Base-by-base conservation (phyloP, 2,113 vertebrate genomes). In the Megaptera novaeangliae region DNA sequence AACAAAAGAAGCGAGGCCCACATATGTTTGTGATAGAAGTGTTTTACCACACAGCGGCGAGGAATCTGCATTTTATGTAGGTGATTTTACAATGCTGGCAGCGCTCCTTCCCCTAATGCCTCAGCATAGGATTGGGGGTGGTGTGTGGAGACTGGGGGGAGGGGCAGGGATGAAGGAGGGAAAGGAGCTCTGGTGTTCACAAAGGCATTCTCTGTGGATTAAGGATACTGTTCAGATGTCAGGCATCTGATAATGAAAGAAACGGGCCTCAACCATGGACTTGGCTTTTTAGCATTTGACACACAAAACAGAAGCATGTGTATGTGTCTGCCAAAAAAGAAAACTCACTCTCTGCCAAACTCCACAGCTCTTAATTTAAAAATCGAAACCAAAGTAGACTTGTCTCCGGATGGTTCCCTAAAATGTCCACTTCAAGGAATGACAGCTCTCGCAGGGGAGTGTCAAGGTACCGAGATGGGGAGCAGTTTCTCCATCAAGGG, bases 181-280 rank as follows among this genome's bases (percentile, higher is more conserved):
- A 69, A 0, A 0, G 82, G 20, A 78, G 88, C 68, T 55, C 86
- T 7, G 21, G 29, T 41, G 92, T 46, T 94, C 96, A 97, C 77
- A 98, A 98, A 97, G 66, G 23, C 2, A 36, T 96, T 96, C 93
- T 97, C 66, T 61, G 31, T 94, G n/a, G 84, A 69, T 82, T 88
- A 78, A 66, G 85, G 91, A 94, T 66, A 55, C 69, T 81, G 98
- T 94, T 89, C 89, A 97, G 96, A 97, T 78, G 83, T 81, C 96
- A 97, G 95, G 77, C 0, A 0, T 97, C 92, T 91, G 95, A 97
- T 98, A 96, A 97, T 93, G 95, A 95, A 97, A 95, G 96, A 98
- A 98, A 88, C 29, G 27, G 74, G 36, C 80, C 46, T 72, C n/a
- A 89, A 92, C 95, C 6, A 0, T 6, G n/a, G 93, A 72, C 89